Evolutionary conservation across 2,888 invertebrate species (phyloP), one percentile per base, ranked within the genome.

Genomic region (Prostheceraeus crozeri): DNA sequence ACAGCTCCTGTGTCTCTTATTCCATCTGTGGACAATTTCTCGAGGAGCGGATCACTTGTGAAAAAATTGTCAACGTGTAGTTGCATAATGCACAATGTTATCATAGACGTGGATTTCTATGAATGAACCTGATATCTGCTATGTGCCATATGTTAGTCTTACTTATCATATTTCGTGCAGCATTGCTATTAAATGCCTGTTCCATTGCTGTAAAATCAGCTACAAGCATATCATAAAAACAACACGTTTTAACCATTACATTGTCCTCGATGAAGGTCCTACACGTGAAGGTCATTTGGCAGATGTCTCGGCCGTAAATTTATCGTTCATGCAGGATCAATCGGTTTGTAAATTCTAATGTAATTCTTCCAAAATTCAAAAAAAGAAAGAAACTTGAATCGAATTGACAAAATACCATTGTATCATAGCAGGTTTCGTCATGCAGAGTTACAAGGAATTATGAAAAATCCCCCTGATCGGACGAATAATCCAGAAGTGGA

Each of bases 401-500:
- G 16, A n/a, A n/a, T n/a, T n/a, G n/a, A n/a, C 40, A 40, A 40
- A 16, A 23, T 16, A 40, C 6, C 40, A 40, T 40, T 40, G 40
- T 23, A 40, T 40, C 19, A 16, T 23, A 23, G 6, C 40, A 16
- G 16, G 40, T 16, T 40, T 40, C 19, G 40, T 40, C 19, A 16
- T 40, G 40, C 14, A 40, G 40, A 23, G 16, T 16, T 40, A 23
- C 19, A 40, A 23, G 40, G n/a, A 11, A 11, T 33, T n/a, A 33
- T 33, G 33, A 40, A 40, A 40, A 40, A 40, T 8, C 6, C 19
- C 14, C 19, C 40, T 16, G 14, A 40, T 40, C 40, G 16, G 40
- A 16, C 40, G 40, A 40, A 40, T 23, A 23, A 16, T 40, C 40
- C 40, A 40, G 16, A 40, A 40, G 40, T 40, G 40, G 40, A 40